Conservation (phyloP, 2,797 vertebrate species). For the Enteromius afrohamiltoni region DNA sequence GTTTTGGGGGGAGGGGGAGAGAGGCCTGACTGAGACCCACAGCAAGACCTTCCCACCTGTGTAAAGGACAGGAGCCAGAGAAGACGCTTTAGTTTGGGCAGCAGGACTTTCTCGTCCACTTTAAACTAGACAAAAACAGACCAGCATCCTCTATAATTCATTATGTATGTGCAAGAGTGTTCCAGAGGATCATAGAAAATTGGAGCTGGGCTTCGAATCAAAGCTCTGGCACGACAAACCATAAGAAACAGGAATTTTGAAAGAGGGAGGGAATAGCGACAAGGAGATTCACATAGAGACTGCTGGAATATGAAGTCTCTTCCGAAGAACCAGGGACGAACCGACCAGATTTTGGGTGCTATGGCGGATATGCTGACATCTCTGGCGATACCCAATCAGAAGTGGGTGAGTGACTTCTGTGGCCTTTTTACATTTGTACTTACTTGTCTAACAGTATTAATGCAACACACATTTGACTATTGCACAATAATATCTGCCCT, state of each 20-base stretch:
- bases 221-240: slow-evolving; percentile 57
- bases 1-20: slow-evolving; percentile 21
- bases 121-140: slow-evolving; percentile 19
- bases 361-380: slow-evolving; percentile 91
- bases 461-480: background rate
- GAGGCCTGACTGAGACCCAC: slow-evolving; percentile 51
- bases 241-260: slow-evolving; percentile 50
- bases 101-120: slow-evolving; percentile 41
- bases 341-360: slow-evolving; percentile 91
- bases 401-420: slow-evolving; percentile 81
- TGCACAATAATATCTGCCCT: background rate
- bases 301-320: slow-evolving; percentile 76
- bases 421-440: slow-evolving; percentile 28
- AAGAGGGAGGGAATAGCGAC: slow-evolving; percentile 32
- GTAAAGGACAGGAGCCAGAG: slow-evolving; percentile 38
- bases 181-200: slow-evolving; percentile 63
- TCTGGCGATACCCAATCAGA: slow-evolving; percentile 85
- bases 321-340: slow-evolving; percentile 83
- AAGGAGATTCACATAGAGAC: slow-evolving; percentile 7
- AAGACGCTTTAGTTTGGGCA: slow-evolving; percentile 44
- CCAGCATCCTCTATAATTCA: slow-evolving; percentile 61
- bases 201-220: slow-evolving; percentile 60
- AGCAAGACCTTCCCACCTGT: slow-evolving; percentile 43
- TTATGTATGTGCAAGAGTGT: slow-evolving; percentile 68
- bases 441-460: background rate